Evolutionary conservation across 2,888 invertebrate species (phyloP).

Genomic region (Callimorpha dominula): DNA sequence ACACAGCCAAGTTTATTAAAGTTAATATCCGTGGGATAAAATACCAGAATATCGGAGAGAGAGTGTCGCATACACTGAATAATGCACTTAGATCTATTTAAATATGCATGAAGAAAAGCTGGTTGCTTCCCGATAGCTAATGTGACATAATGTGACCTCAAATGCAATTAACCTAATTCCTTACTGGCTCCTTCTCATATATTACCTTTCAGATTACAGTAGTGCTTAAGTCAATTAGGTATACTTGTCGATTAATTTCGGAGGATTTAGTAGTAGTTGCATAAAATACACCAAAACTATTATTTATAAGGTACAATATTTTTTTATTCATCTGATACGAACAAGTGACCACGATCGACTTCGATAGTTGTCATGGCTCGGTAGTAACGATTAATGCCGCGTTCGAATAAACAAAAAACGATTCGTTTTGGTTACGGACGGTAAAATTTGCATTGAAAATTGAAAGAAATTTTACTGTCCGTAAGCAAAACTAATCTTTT

Average conservation of each 20-base stretch:
- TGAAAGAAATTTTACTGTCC: too few relatives aligned
- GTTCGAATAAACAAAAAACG: too few relatives aligned
- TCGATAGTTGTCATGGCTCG: too few relatives aligned
- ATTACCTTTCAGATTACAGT: background rate
- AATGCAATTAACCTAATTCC: constrained; percentile 2
- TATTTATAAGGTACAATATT: background rate
- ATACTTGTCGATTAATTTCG: background rate
- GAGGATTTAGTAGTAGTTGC: background rate
- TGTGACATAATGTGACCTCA: constrained; percentile 57
- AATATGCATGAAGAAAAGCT: background rate
- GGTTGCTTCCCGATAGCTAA: constrained; percentile 51
- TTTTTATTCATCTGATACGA: too few relatives aligned
- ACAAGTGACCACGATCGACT: too few relatives aligned
- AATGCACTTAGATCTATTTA: background rate
- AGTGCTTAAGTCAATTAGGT: background rate
- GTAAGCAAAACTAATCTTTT: too few relatives aligned
- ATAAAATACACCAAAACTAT: background rate
- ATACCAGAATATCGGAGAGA: too few relatives aligned
- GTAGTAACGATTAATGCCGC: too few relatives aligned
- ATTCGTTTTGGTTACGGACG: too few relatives aligned
- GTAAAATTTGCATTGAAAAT: too few relatives aligned
- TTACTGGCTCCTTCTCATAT: background rate
- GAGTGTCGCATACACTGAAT: too few relatives aligned
- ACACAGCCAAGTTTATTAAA: background rate
- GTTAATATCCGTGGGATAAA: background rate